Base-by-base conservation (phyloP, 1,140 invertebrate species). In the Bombus balteatus region DNA sequence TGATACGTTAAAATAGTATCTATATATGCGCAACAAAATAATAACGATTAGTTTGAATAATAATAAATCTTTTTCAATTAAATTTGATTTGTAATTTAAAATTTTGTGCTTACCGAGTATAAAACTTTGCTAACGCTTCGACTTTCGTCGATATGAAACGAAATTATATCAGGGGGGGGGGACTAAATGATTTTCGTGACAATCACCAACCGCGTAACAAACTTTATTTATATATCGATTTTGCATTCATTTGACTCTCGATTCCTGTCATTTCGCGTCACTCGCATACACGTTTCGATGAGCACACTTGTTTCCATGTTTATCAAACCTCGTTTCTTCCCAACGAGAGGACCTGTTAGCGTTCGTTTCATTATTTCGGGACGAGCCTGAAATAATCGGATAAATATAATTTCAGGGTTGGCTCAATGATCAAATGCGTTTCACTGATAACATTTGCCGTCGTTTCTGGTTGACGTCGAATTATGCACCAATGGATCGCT, bases 331-430 rank as follows among this genome's bases (percentile, higher is more conserved):
- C 34, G 53, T 39, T 76, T 18, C 53, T 76, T 76, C 34, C 6
- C 22, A 76, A 59, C 18, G 34, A 34, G 25, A 10, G 13, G 25
- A 25, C 32, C 32, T 34, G 32, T 75, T 75, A 57, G 8, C 74
- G 25, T 28, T 28, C 53, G 34, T 76, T 28, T 39, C 74, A n/a
- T 76, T 76, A 59, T 76, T 76, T 59, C 25, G 74, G 13, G 34
- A 76, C 34, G 25, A 57, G 34, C 6, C 25, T 32, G 32, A 75
- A 75, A 75, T 75, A 75, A 57, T 75, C 73, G 47, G 73, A 75
- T 75, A 75, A 75, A 76, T 75, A 57, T 76, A 76, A 76, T 76
- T 76, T 76, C 53, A 28, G 22, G 53, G 25, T 2, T 39, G 12
- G 34, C 25, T n/a, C 53, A 22, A 37, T 25, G 34, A 57, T 76